Percentiles rank a stretch among this genome's conserved stretches.
Evolutionary conservation across 2,113 vertebrate genomes (phyloP).

Genomic region (Thymallus thymallus): DNA sequence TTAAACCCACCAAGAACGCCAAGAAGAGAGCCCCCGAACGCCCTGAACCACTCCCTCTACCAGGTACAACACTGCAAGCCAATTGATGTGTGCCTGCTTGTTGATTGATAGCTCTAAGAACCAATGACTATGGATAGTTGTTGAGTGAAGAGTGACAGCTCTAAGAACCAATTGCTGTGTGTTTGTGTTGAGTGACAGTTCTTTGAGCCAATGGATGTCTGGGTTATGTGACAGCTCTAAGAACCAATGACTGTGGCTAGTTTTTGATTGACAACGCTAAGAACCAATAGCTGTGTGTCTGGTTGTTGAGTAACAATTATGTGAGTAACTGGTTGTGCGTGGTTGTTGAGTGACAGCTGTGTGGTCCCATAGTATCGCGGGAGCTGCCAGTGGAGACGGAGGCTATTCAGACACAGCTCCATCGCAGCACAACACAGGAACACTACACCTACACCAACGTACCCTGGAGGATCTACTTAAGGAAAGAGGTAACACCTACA

Average conservation of each 20-base stretch:
- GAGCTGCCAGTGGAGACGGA: constrained; percentile 79
- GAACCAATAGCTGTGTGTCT: neutral
- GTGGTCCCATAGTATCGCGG: constrained; percentile 65
- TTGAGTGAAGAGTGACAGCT: too few relatives aligned
- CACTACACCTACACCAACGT: constrained; percentile 90
- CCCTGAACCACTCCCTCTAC: constrained; percentile 47
- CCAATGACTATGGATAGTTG: neutral
- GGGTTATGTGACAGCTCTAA: neutral
- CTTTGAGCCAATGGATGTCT: too few relatives aligned
- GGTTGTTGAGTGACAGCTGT: neutral
- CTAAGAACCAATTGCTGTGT: too few relatives aligned
- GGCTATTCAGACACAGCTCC: constrained; percentile 85
- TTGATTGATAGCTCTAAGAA: neutral
- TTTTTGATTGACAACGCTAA: neutral
- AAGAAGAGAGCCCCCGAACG: constrained; percentile 56
- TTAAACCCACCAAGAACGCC: constrained; percentile 73
- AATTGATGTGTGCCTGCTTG: neutral
- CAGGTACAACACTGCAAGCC: constrained; percentile 65
- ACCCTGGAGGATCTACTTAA: constrained; percentile 89
- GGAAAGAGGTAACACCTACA: constrained; percentile 83
- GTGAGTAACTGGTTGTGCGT: too few relatives aligned
- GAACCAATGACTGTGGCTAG: neutral
- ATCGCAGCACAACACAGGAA: constrained; percentile 77
- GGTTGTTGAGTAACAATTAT: neutral
- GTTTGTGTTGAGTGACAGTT: neutral